Evolutionary conservation across 2,113 vertebrate species (phyloP), one percentile per base, ranked within the genome.

Genomic region (Rostratula benghalensis): DNA sequence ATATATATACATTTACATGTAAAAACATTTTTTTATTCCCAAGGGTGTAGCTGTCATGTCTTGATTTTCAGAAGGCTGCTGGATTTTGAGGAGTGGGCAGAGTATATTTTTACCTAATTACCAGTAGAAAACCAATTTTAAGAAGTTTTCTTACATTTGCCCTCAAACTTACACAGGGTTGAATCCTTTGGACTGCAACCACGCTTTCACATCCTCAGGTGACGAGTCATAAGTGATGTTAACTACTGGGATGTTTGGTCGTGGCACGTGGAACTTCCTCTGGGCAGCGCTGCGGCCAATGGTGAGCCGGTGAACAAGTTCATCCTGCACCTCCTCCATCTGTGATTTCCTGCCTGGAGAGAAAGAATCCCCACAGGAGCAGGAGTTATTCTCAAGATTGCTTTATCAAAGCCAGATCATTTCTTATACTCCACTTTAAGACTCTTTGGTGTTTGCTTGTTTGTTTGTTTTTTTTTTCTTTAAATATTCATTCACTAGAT

Each of bases 271-370:
- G 63, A 99, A 97, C 97, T 99, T 99, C 97, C 98, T 99, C 97
- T 99, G 98, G 7, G 99, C 98, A 1, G 97, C 95, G 0, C 98
- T 99, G 46, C 99, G 98, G 12, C 99, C 99, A 1, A 99, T 97
- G 33, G 99, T 99, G 60, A 99, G 98, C 12, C 99, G 97, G 94
- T 99, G 99, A 64, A 99, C 97, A 18, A 99, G 98, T 82, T 99
- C 99, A 28, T 99, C 99, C 97, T 99, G 99, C 3, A 99, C 99
- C 53, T 99, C 99, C 87, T 99, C 99, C 99, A 99, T 99, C 97
- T 99, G 99, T 3, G 99, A 99, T 95, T 99, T 99, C 95, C 99
- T 98, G 51, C 99, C 99, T 99, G 56, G 6, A 87, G 10, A 82
- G 18, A 67, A 8, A 83, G 2, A 50, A 3, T 48, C 20, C n/a